Evolutionary conservation across 2,797 vertebrate genomes (phyloP).

Genomic region (Thamnophis elegans): DNA sequence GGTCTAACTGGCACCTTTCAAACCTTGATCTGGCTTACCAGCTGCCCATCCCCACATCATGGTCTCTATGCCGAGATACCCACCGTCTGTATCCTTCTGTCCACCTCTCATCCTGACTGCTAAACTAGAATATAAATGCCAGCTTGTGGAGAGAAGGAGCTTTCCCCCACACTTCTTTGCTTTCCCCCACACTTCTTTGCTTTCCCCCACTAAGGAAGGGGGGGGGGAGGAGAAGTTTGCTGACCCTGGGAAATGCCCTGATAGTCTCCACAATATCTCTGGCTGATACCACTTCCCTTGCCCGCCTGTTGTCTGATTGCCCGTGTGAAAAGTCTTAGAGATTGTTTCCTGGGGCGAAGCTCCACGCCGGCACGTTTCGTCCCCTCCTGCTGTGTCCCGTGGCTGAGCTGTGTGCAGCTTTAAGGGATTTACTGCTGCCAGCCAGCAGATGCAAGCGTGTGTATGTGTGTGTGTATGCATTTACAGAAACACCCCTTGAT

Average conservation of each 20-base stretch:
- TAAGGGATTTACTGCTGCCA: constrained; percentile 30
- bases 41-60: background rate
- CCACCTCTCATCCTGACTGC: constrained; percentile 22
- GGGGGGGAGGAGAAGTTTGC: background rate
- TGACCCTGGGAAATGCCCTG: constrained; percentile 4
- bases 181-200: background rate
- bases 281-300: background rate
- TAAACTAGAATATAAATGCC: constrained; percentile 1
- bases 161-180: background rate
- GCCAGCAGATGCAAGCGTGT: background rate
- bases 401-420: constrained; percentile 41
- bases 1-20: background rate
- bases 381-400: constrained; percentile 38
- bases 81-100: constrained; percentile 8
- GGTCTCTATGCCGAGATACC: background rate
- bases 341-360: constrained; percentile 26
- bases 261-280: background rate
- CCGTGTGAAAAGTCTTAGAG: background rate
- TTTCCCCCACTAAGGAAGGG: background rate
- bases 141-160: background rate
- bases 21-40: background rate
- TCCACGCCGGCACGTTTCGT: background rate
- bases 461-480: background rate
- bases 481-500: background rate
- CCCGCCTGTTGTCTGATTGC: background rate